Percentiles rank a stretch among this genome's conserved stretches.
phyloP scores from a whole-genome alignment of 1,140 invertebrate genomes.

The Cheumatopsyche charites region DNA sequence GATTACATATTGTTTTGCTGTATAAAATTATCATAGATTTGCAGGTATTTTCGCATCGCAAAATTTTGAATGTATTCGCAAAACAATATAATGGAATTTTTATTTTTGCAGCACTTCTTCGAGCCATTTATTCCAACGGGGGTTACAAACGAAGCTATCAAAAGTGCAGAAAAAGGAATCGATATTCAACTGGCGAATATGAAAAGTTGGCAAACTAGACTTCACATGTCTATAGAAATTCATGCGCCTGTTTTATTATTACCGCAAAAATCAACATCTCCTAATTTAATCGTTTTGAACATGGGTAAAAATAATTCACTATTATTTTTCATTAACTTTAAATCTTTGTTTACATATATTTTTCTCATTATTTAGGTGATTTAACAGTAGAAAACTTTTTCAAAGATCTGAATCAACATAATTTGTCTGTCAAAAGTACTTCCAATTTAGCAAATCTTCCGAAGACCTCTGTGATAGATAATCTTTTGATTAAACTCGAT shows the following conservation, averaged over 20 bases:
- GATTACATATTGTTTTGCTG: constrained; percentile 73
- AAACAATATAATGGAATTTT: constrained; percentile 7
- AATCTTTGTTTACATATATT: no score
- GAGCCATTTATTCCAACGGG: constrained; percentile 65
- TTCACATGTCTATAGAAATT: constrained; percentile 75
- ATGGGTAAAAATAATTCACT: constrained; percentile 66
- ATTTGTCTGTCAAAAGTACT: constrained; percentile 33
- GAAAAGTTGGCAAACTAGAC: constrained; percentile 66
- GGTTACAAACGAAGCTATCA: constrained; percentile 53
- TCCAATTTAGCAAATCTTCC: constrained; percentile 30
- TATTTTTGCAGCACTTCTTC: constrained; percentile 67
- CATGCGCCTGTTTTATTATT: constrained; percentile 77
- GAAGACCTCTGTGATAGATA: constrained; percentile 66
- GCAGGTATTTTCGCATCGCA: constrained; percentile 55
- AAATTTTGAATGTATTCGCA: constrained; percentile 12
- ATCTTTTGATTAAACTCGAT: constrained; percentile 72
- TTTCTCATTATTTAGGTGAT: constrained; percentile 62
- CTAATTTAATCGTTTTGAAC: constrained; percentile 79
- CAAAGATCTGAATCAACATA: constrained; percentile 63
- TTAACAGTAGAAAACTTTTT: constrained; percentile 82
- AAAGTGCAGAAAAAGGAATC: constrained; percentile 52
- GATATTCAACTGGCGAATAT: constrained; percentile 59
- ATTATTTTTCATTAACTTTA: no score
- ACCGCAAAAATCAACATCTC: constrained; percentile 80
- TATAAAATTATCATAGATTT: constrained; percentile 75